Evolutionary conservation across 2,888 invertebrate species (phyloP).

Genomic region (Coenonympha arcania): DNA sequence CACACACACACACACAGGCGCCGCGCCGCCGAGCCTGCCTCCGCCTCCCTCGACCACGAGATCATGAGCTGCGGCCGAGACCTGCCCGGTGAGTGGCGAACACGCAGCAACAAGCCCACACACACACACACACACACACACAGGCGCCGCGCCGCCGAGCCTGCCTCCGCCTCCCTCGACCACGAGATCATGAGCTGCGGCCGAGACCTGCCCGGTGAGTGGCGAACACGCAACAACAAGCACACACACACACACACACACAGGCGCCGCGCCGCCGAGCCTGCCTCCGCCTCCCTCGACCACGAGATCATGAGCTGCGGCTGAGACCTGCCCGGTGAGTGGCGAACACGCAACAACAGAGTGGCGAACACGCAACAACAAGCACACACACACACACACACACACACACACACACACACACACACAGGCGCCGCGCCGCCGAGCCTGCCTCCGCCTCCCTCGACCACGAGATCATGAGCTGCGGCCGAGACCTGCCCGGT

Average conservation of each 20-base stretch:
- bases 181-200: slow-evolving; percentile 70
- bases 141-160: slow-evolving; percentile 51
- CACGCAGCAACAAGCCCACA: background rate
- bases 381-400: background rate
- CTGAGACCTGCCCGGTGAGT: slow-evolving; percentile 54
- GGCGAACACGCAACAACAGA: too few species aligned
- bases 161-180: slow-evolving; percentile 66
- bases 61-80: slow-evolving; percentile 67
- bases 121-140: background rate
- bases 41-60: slow-evolving; percentile 68
- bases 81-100: slow-evolving; percentile 50
- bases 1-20: background rate
- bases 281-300: slow-evolving; percentile 66
- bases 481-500: slow-evolving; percentile 60
- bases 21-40: slow-evolving; percentile 60
- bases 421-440: slow-evolving; percentile 34
- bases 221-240: background rate
- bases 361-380: too few species aligned
- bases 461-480: slow-evolving; percentile 71
- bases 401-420: background rate
- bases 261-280: slow-evolving; percentile 46
- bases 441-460: slow-evolving; percentile 66
- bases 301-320: slow-evolving; percentile 70
- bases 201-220: slow-evolving; percentile 54
- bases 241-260: background rate